Percentiles rank a stretch among this genome's conserved stretches.
Conservation (phyloP, 2,797 vertebrate genomes). For the Melopsittacus undulatus region DNA sequence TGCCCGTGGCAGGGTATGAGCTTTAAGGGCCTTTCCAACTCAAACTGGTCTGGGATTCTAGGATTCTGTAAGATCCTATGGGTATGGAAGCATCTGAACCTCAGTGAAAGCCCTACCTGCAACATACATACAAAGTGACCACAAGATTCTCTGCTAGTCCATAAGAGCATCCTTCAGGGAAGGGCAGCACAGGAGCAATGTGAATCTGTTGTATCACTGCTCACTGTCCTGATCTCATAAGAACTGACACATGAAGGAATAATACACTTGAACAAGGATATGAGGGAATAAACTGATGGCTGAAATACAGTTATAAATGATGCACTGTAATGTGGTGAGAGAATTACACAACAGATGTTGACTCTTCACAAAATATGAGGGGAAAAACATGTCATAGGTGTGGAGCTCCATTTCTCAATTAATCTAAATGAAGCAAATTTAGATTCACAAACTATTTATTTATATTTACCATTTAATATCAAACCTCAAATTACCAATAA, state of each 20-base stretch:
- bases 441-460: not conserved
- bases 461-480: not conserved
- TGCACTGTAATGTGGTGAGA: not conserved
- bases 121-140: rapidly evolving
- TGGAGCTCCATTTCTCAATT: not conserved
- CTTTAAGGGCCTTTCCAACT: not conserved
- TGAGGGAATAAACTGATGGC: not conserved
- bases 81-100: not conserved
- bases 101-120: not conserved
- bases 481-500: not conserved
- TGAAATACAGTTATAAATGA: not conserved
- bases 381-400: too few relatives aligned
- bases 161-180: not conserved
- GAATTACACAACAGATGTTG: not conserved
- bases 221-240: not conserved
- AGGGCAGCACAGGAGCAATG: not conserved
- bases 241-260: not conserved
- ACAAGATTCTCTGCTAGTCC: too few relatives aligned
- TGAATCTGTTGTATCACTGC: too few relatives aligned
- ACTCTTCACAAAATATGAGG: not conserved
- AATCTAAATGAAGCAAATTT: not conserved
- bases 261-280: too few relatives aligned
- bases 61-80: not conserved
- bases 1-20: not conserved
- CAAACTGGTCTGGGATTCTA: not conserved